These are phyloP conservation scores for Augiades crinisus DNA, from an alignment of 2,888 invertebrate species.

Conservation along the genomic window DNA sequence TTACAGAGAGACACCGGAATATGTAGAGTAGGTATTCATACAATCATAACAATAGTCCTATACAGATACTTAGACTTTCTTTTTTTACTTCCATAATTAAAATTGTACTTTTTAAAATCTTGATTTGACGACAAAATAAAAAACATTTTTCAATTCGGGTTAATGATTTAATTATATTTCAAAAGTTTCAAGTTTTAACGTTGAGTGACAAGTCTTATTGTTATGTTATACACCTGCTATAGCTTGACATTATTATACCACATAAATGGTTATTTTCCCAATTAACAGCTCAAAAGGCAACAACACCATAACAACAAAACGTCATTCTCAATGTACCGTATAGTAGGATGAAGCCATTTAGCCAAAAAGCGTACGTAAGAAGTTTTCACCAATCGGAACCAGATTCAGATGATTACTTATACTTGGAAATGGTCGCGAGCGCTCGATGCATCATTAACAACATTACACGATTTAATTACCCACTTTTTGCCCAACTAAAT, in stretches of 20 bases:
- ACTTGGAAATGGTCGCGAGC: conserved; percentile 72
- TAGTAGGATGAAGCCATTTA: conserved; percentile 76
- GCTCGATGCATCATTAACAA: conserved; percentile 71
- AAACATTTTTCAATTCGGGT: too few species aligned
- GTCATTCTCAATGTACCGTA: conserved; percentile 43
- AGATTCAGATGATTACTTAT: conserved; percentile 76
- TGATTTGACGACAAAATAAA: too few species aligned
- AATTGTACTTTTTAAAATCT: too few species aligned
- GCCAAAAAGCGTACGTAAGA: conserved; percentile 59
- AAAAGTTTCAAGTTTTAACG: too few species aligned
- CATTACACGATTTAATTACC: conserved; percentile 70
- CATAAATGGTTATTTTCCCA: conserved; percentile 2
- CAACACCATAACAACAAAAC: conserved; percentile 30
- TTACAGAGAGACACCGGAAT: too few species aligned
- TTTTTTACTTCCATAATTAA: too few species aligned
- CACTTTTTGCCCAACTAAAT: conserved; percentile 42
- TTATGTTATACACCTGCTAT: neutral
- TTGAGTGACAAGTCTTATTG: neutral
- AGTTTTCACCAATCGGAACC: conserved; percentile 59
- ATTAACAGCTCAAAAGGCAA: conserved; percentile 11
- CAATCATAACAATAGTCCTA: too few species aligned
- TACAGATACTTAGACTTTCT: too few species aligned
- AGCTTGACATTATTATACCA: neutral
- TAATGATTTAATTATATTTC: too few species aligned
- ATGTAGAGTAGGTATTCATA: too few species aligned